Evolutionary conservation across 2,888 invertebrate species (phyloP), one percentile per base, ranked within the genome.

Genomic region (Meandrusa payeni): DNA sequence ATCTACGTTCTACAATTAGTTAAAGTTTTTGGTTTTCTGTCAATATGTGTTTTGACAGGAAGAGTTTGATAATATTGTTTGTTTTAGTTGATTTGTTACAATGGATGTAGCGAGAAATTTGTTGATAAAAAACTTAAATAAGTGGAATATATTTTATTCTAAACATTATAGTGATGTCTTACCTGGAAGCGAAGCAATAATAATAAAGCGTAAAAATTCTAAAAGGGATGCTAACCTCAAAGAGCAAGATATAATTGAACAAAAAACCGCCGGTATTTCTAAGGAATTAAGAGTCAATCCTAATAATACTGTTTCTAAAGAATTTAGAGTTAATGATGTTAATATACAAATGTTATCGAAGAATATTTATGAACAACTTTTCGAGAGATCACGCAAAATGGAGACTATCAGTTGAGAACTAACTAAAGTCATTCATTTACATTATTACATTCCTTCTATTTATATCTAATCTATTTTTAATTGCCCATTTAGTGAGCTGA

Each of bases 351-450:
- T 98, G 96, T 83, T 98, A 36, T 93, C 97, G 0, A 88, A 89
- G 55, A 89, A 90, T 43, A 85, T 97, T 22, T 93, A 93, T 60
- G 69, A 91, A 2, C 95, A 97, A 70, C 78, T 98, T 40, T 98
- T 97, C 73, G 89, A 67, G 54, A 54, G 17, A 15, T 47, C 64
- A n/a, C 55, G 48, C 38, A 54, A 51, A 4, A 46, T 40, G 99
- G 99, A 37, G 99, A 99, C 78, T 99, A 99, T 76, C 98, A 99
- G 73, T 88, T 99, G 54, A 91, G 99, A 79, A 99, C 97, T 55
- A 96, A 96, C 83, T 97, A 89, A 51, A 17, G 28, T 39, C 39
- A 22, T 41, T 33, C 48, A 47, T 51, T 29, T 42, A 46, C 48
- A 51, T 37, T 50, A 48, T 54, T 54, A 66, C 68, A 68, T 68